phyloP scores from a whole-genome alignment of 2,113 vertebrate genomes.

The Fregetta grallaria region DNA sequence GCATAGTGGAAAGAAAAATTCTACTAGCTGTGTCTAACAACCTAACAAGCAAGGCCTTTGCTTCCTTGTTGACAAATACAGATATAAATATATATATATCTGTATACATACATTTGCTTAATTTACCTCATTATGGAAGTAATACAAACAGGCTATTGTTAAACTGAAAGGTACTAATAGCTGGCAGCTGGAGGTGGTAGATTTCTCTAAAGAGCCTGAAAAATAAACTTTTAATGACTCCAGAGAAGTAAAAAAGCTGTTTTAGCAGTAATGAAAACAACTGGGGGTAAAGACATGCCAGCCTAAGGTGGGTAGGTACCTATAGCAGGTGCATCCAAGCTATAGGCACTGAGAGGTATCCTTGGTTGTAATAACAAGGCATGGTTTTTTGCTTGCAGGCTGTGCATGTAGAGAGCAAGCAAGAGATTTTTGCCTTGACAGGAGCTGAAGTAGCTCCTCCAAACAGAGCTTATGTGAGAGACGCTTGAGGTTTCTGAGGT shows the following conservation, averaged over 20 bases:
- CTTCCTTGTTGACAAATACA: neutral
- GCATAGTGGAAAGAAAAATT: neutral
- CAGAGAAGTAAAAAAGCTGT: neutral
- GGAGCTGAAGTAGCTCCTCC: neutral
- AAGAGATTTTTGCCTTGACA: neutral
- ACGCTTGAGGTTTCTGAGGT: neutral
- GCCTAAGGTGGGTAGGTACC: neutral
- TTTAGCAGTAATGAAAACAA: neutral
- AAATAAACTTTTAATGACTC: neutral
- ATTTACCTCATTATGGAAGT: neutral
- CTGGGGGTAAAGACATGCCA: neutral
- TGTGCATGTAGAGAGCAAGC: neutral
- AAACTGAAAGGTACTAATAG: neutral
- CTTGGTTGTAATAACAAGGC: neutral
- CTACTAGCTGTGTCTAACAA: neutral
- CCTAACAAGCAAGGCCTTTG: neutral
- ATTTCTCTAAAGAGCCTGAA: neutral
- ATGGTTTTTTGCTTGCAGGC: neutral
- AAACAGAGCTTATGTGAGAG: neutral
- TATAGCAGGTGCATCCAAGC: neutral
- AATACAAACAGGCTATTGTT: neutral
- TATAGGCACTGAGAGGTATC: neutral
- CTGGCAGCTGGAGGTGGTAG: neutral
- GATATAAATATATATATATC: neutral
- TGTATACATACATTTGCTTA: neutral